Evolutionary conservation across 2,888 invertebrate genomes (phyloP), one percentile per base, ranked within the genome.

Genomic region (Oegoconia quadripuncta): DNA sequence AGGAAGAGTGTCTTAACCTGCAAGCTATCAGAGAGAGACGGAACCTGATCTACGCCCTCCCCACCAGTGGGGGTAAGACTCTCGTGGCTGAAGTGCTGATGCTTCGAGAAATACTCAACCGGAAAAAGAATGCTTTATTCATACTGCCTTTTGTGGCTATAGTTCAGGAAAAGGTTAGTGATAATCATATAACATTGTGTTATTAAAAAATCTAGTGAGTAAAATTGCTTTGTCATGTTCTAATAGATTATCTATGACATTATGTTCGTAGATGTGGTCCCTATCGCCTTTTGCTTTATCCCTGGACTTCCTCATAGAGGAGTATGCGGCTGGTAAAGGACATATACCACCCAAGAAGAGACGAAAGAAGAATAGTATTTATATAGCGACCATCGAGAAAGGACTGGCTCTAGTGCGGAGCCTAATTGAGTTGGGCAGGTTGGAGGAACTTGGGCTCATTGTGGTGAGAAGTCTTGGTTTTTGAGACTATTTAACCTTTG

Each of bases 21-120:
- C 89, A 91, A n/a, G 93, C 95, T 2, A 88, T 97, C 15, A 80
- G 88, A 41, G 75, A 90, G 8, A 90, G 93, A 26, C 89, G 88
- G 48, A 99, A 99, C 83, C 88, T 98, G 28, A 93, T 99, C 43
- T 97, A 98, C 66, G 95, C 97, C 0, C 75, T 98, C 27, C 98
- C 99, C 0, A 99, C 98, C 0, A 97, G 98, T 66, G 98, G 98
- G 1, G 99, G 98, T 0, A 99, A 99, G 87, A 99, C 99, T 1
- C 83, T 99, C 17, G 97, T 99, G 8, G 98, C 99, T 0, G 99
- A 99, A 80, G 94, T 99, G 42, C 86, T 99, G 32, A 97, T 99
- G 89, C 79, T 98, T 12, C 88, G 93, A 28, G 96, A 98, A 82
- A 81, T 98, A 4, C 74, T 98, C 7, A 93, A 94, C 49, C 89